Conservation (phyloP, 2,888 invertebrate species). For the Chelonus formosanus region DNA sequence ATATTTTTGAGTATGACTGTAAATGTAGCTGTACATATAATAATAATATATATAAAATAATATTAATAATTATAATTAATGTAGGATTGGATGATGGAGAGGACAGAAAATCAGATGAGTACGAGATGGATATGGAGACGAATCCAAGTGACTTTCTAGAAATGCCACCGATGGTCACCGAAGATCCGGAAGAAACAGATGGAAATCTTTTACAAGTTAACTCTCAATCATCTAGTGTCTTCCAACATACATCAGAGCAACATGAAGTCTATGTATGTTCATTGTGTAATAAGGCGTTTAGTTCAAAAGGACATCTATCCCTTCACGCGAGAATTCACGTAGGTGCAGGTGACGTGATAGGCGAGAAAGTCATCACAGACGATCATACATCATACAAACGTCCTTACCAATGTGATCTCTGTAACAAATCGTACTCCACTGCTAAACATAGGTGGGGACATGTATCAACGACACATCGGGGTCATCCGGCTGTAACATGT, state of each 20-base stretch:
- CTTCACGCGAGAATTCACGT: constrained; percentile 64
- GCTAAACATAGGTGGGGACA: constrained; percentile 67
- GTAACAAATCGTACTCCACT: constrained; percentile 65
- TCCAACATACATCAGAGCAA: constrained; percentile 56
- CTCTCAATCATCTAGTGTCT: constrained; percentile 32
- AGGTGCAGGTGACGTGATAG: constrained; percentile 61
- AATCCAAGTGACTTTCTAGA: constrained; percentile 63
- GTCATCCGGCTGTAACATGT: constrained; percentile 66
- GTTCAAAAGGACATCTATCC: constrained; percentile 65
- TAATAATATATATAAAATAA: not conserved
- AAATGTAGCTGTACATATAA: too few species aligned
- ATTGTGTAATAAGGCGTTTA: constrained; percentile 64
- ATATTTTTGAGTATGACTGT: too few species aligned
- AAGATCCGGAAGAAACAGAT: constrained; percentile 43
- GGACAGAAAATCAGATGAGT: constrained; percentile 60
- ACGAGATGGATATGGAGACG: constrained; percentile 64
- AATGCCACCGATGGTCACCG: constrained; percentile 57
- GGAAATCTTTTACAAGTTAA: constrained; percentile 6
- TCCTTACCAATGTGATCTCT: constrained; percentile 65
- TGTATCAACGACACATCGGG: constrained; percentile 64
- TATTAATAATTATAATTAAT: constrained; percentile 19
- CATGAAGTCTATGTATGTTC: constrained; percentile 64
- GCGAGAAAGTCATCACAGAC: constrained; percentile 63
- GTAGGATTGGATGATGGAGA: constrained; percentile 51
- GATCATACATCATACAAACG: constrained; percentile 64